Evolutionary conservation across 2,113 vertebrate genomes (phyloP), one percentile per base, ranked within the genome.

Genomic region (Ochotona princeps): DNA sequence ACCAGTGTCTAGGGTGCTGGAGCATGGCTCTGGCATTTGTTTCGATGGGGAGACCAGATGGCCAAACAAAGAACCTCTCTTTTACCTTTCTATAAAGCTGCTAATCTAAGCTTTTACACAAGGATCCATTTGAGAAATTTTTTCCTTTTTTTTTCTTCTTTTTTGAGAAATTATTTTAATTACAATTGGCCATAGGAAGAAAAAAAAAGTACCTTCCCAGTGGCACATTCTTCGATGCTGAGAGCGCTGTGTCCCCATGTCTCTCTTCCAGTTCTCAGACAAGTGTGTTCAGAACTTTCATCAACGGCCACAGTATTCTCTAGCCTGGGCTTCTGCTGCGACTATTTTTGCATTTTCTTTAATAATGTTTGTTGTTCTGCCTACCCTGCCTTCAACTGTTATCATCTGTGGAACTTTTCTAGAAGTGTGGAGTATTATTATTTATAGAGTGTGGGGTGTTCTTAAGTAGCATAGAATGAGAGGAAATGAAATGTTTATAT

Each of bases 111-210:
- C 32, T 83, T 87, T 96, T 81, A 86, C 25, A 47, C 23, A 84
- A 94, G 85, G 74, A 89, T 87, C 63, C 82, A 65, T 51, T 76
- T 89, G 81, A 83, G 81, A 82, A 67, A 83, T 91, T 90, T 74
- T 63, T 92, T 72, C n/a, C n/a, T n/a, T n/a, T n/a, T n/a, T n/a
- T n/a, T n/a, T n/a, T n/a, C n/a, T n/a, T n/a, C n/a, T n/a, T n/a
- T n/a, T n/a, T n/a, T 91, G 81, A 83, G 81, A 82, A 67, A 83
- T 91, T 90, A 80, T 63, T 92, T 72, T 44, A 83, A 44, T 63
- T 9, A n/a, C 74, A 74, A 79, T 91, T 66, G 54, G 51, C 78
- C 78, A 89, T 7, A 54, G 54, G 72, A 14, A 18, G 14, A 57
- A 57, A 44, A 26, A 89, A 90, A 82, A 88, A 81, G 25, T 38